Evolutionary conservation across 2,888 invertebrate genomes (phyloP), one percentile per base, ranked within the genome.

Genomic region (Cyclophora punctaria): DNA sequence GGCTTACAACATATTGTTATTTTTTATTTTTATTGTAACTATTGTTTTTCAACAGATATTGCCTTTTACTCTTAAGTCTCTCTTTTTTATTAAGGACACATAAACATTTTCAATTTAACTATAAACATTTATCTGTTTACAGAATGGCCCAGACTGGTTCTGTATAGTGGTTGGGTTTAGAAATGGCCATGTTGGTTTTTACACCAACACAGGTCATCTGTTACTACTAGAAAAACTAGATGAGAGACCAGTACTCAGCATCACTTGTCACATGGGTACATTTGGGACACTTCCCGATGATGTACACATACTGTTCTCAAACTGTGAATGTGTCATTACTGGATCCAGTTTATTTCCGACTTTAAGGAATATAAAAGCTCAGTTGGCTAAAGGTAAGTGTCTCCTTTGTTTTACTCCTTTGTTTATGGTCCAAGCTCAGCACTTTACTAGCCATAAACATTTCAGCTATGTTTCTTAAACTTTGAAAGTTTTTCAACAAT

Each of bases 111-210:
- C 20, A 20, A 20, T 20, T 20, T 20, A 20, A 20, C 20, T 20
- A 20, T 45, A 47, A 35, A 34, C 45, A 41, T 45, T 48, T 48
- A 6, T 34, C 20, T 49, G 47, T 47, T 76, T 75, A 46, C 75
- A 91, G 91, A 89, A 93, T 71, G 93, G 92, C 4, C 93, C 96
- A 35, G 98, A 98, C 75, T 98, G 98, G 98, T 97, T 96, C 7
- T 97, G 97, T 73, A 91, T 98, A 54, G 92, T 94, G 54, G 91
- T 97, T 51, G 98, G 98, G 7, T 94, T 95, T 67, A 92, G 92
- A 63, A 94, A 95, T 60, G 98, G 98, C 20, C 91, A 90, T 83
- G 90, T 98, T 6, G 90, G 94, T 56, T 96, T 98, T 82, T 98
- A 96, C 73, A 96, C 96, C 2, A 97, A 98, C 76, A 93, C 92